These are phyloP conservation scores for Acanthornis magna DNA, from an alignment of 2,797 vertebrate genomes.

Conservation along the genomic window DNA sequence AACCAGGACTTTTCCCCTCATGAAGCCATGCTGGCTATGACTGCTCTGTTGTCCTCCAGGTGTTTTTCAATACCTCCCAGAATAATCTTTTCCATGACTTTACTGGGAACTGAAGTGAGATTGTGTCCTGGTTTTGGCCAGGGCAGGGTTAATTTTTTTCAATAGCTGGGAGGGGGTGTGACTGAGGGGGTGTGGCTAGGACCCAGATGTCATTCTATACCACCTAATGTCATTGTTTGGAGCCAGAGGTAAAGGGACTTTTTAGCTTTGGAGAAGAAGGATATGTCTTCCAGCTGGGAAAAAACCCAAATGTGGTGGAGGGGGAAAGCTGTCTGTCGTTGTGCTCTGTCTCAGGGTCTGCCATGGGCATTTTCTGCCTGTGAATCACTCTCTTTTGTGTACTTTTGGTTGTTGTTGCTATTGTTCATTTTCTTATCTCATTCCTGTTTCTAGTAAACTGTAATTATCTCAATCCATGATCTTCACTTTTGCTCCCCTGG, in stretches of 20 bases:
- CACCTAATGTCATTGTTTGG: not conserved
- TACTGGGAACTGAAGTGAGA: not conserved
- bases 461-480: not conserved
- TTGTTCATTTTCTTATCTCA: not conserved
- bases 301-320: not conserved
- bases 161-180: not conserved
- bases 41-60: too few species aligned
- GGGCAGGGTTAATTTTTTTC: not conserved
- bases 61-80: not conserved
- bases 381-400: not conserved
- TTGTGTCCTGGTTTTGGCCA: not conserved
- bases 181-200: not conserved
- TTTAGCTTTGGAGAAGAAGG: too few species aligned
- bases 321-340: not conserved
- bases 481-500: not conserved
- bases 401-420: not conserved
- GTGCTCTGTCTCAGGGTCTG: not conserved
- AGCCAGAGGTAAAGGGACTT: not conserved
- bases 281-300: not conserved
- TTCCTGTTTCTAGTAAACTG: not conserved
- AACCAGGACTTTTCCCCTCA: not conserved
- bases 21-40: not conserved
- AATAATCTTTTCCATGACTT: not conserved
- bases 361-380: not conserved
- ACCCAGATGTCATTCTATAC: fast-evolving